Evolutionary conservation across 2,113 vertebrate genomes (phyloP).

Genomic region (Passer domesticus): DNA sequence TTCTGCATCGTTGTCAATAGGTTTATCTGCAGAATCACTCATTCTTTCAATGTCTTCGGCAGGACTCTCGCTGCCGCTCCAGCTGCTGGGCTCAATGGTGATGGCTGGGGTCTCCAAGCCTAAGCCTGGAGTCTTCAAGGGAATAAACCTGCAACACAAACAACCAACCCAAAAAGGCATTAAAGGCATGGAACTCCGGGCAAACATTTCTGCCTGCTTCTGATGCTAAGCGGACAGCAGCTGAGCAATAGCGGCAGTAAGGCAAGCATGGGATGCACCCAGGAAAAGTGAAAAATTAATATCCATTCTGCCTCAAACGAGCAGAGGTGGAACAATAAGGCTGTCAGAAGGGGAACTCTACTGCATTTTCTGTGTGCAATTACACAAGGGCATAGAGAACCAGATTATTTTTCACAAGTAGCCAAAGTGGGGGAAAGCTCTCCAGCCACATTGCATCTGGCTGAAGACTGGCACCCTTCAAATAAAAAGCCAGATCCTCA

Average conservation of each 20-base stretch:
- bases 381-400: neutral
- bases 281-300: neutral
- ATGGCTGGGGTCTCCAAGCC: conserved; percentile 93
- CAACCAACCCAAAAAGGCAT: conserved; percentile 36
- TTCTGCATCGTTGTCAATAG: conserved; percentile 96
- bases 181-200: conserved; percentile 11
- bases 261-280: rapidly evolving
- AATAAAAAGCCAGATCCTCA: neutral
- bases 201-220: neutral
- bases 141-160: conserved; percentile 85
- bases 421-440: neutral
- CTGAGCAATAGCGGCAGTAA: neutral
- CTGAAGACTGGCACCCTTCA: neutral
- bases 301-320: neutral
- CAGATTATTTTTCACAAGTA: neutral
- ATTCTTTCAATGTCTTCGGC: conserved; percentile 98
- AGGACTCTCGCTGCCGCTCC: conserved; percentile 99
- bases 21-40: conserved; percentile 98
- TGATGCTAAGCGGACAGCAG: neutral
- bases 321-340: neutral
- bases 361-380: neutral
- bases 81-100: conserved; percentile 99
- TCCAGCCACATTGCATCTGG: neutral
- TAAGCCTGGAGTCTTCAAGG: conserved; percentile 91
- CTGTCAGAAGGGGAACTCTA: neutral